These are phyloP conservation scores for Neogale vison DNA, from an alignment of 2,113 vertebrate genomes.

Conservation along the genomic window DNA sequence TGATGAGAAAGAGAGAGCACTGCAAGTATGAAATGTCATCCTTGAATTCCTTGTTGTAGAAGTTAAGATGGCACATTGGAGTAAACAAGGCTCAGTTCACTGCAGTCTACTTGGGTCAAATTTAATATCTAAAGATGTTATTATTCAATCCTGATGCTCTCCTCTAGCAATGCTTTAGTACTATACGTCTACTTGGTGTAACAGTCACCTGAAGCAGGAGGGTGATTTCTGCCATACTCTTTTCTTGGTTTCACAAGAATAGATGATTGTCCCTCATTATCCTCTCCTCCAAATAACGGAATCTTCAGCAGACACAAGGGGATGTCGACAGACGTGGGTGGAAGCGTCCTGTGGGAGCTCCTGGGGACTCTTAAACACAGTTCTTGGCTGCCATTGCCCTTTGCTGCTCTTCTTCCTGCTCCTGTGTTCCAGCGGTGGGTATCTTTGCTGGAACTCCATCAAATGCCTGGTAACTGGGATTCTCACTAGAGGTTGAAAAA, in stretches of 20 bases:
- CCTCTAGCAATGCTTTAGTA: neutral
- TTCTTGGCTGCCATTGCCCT: neutral
- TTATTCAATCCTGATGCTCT: neutral
- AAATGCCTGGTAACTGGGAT: no score
- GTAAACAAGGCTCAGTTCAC: neutral
- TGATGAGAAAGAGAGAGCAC: neutral
- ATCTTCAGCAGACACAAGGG: neutral
- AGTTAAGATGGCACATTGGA: neutral
- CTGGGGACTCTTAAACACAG: neutral
- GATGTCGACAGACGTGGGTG: neutral
- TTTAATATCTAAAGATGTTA: neutral
- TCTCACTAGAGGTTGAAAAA: neutral
- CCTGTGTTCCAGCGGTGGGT: neutral
- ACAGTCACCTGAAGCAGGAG: neutral
- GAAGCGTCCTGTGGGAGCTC: neutral
- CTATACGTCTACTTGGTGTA: neutral
- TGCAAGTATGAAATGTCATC: neutral
- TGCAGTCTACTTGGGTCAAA: neutral
- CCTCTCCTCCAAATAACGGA: neutral
- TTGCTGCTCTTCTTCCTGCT: neutral
- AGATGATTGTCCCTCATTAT: neutral
- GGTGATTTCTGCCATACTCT: neutral
- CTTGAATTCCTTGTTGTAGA: neutral
- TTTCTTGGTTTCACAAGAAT: neutral
- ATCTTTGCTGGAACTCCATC: neutral